Evolutionary conservation across 2,113 vertebrate genomes (phyloP), one percentile per base, ranked within the genome.

Genomic region (Passer montanus): DNA sequence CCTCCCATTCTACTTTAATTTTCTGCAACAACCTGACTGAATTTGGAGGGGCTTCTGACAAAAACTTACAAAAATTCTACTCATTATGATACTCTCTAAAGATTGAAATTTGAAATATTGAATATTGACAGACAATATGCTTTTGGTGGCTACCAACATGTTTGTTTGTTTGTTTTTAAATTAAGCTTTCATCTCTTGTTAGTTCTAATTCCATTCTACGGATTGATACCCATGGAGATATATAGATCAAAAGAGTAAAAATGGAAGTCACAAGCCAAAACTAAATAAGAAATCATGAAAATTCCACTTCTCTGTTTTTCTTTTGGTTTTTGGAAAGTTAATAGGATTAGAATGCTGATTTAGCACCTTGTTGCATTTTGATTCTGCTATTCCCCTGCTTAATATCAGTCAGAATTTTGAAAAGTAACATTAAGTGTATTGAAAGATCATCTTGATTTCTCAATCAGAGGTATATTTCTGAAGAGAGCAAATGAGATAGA

Each of bases 191-290:
- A 68, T 64, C 37, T 41, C 8, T 39, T 72, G 3, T 26, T 59
- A 22, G 3, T 30, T 74, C 44, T 27, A 18, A 7, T 74, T 84
- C 28, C 13, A 13, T 14, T 5, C 11, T 10, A 49, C 3, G 74
- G 18, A n/a, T 4, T 23, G 23, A n/a, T 31, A 55, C 1, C 1
- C 3, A 26, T 1, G 3, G 10, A 73, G 7, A n/a, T 7, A 18
- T 5, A 15, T 0, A 59, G 20, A 55, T 12, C 11, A 46, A 58
- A 83, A 67, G 7, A 58, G 5, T 33, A 47, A 73, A 7, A 69
- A 35, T 8, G 2, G 16, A 81, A 14, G 4, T 5, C 15, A 44
- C 3, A 56, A 43, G 43, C 7, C 2, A 20, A 59, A 84, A 72
- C 33, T 15, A 59, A 67, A 11, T 13, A 31, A 52, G 9, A 63